Evolutionary conservation across 2,797 vertebrate genomes (phyloP), one percentile per base, ranked within the genome.

Genomic region (Enteromius thamalakanensis): DNA sequence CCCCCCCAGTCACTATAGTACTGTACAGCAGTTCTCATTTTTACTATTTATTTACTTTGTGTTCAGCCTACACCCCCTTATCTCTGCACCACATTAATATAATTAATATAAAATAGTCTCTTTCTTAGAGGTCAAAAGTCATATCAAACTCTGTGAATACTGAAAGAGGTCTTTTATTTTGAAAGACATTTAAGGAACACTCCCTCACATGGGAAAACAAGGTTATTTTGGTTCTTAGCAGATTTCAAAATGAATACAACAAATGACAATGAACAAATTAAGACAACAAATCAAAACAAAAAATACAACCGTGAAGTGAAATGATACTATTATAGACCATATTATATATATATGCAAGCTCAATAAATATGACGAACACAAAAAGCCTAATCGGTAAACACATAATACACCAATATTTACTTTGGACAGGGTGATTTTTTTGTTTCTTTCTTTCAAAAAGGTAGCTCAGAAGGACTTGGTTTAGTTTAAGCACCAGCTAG

Each of bases 351-450:
- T 40, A 40, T 88, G 86, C 86, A 93, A 90, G 91, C 90, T 90
- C 91, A 96, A 96, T 96, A 96, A 96, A 96, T 96, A 95, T 93
- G 80, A 95, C 89, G 94, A 89, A 91, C 84, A 91, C 88, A 91
- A 84, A 92, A 89, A 85, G 89, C 71, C 34, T 55, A 85, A 82
- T 87, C 91, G 90, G 91, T 94, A 93, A 93, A 93, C 92, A 91
- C 84, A 89, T 69, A 88, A 92, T 90, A 91, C 90, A 88, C 87
- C 88, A 90, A 40, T 92, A 92, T 87, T 82, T 93, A 90, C 88
- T 92, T 91, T 88, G 89, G 93, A 87, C 65, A 89, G 80, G 34
- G 74, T 55, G 26, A 12, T 74, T 74, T 32, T 21, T 21, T 72
- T 74, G 0, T 51, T 51, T 62, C 85, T 91, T 91, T 64, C 84